Evolutionary conservation across 2,888 invertebrate species (phyloP), one percentile per base, ranked within the genome.

Genomic region (Lagria hirta): DNA sequence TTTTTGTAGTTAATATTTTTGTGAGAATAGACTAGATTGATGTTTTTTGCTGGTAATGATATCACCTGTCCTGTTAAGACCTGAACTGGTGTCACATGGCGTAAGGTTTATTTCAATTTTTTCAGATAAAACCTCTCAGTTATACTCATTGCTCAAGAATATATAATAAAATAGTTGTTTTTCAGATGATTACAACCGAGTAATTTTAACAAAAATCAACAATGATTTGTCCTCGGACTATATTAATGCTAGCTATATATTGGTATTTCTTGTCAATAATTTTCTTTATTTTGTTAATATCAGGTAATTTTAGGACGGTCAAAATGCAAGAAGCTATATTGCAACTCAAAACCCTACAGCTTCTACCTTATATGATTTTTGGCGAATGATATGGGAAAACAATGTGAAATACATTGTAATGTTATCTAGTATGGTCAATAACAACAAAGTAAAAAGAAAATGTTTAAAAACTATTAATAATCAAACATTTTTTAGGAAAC

Each of bases 221-320:
- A 68, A 60, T 33, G 73, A 68, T 57, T 66, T 61, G n/a, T 61
- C 61, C 49, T 74, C 74, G 1, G 75, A 75, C 57, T 75, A 75
- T 50, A 77, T 78, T 10, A 78, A 78, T 58, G 78, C 77, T 0
- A 76, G 71, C 61, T 76, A 71, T 47, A 71, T 76, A 24, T 67
- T 71, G 43, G 76, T 75, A 66, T 62, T 36, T n/a, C n/a, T n/a
- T n/a, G n/a, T n/a, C n/a, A n/a, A n/a, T n/a, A n/a, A n/a, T n/a
- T n/a, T n/a, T n/a, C n/a, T n/a, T n/a, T n/a, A n/a, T n/a, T n/a
- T n/a, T n/a, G n/a, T n/a, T 21, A 17, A 21, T 11, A 4, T 26
- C 7, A n/a, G 6, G 3, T 3, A 20, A 15, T 13, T 14, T 4
- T 47, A 54, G 23, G 49, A 69, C 69, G 69, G 70, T 6, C 65